A percentile compares a stretch with the other conserved stretches of the same genome.
These are phyloP conservation scores for Scarus forsteni DNA, from an alignment of 2,797 vertebrate genomes.

Conservation along the genomic window DNA sequence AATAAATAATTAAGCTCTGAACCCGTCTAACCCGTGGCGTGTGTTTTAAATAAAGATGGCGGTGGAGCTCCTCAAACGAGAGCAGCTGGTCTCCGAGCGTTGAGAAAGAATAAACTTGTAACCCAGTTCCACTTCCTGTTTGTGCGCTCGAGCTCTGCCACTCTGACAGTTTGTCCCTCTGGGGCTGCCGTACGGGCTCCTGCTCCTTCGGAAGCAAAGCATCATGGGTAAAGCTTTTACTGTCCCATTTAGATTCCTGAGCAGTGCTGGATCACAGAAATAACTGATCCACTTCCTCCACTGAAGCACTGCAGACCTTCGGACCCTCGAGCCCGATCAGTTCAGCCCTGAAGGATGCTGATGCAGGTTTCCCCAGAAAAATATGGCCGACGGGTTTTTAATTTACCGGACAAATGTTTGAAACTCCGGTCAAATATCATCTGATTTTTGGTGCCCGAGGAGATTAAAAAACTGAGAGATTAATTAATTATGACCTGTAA, in stretches of 20 bases:
- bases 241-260: conserved; percentile 32
- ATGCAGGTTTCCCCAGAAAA: too few relatives aligned
- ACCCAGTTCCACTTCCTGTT: conserved; percentile 33
- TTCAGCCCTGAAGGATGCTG: too few relatives aligned
- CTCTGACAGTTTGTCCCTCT: conserved; percentile 30
- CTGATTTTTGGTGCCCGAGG: too few relatives aligned
- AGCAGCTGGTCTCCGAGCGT: conserved; percentile 1
- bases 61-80: background rate
- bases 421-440: too few relatives aligned
- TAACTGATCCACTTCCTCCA: conserved; percentile 30
- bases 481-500: too few relatives aligned
- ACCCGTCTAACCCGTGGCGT: too few relatives aligned
- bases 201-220: background rate
- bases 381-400: too few relatives aligned
- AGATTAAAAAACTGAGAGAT: too few relatives aligned
- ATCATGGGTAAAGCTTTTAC: conserved; percentile 18
- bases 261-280: conserved; percentile 17
- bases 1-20: too few relatives aligned
- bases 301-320: background rate
- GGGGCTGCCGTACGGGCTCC: conserved; percentile 17
- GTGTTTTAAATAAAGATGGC: too few relatives aligned
- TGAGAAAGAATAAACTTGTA: background rate
- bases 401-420: too few relatives aligned
- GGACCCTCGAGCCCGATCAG: too few relatives aligned
- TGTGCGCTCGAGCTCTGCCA: background rate